A percentile compares a stretch with the other conserved stretches of the same genome.
Conservation (phyloP, 2,113 vertebrate species). For the Mustelus asterias region DNA sequence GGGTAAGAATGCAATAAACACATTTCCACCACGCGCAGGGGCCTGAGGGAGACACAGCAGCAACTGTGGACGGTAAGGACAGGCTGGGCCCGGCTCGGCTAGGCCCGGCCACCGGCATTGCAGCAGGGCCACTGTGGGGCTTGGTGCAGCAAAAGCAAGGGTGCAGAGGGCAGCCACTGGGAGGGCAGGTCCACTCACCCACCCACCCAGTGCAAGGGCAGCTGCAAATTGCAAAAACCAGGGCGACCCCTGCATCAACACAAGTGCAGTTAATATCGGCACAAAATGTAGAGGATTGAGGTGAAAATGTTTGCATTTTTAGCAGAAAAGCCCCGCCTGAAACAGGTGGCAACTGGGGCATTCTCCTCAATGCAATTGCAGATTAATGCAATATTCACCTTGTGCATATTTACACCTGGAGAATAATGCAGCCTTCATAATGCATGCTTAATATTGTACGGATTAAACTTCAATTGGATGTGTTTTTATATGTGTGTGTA, state of each 20-base stretch:
- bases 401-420: neutral
- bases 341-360: neutral
- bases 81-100: neutral
- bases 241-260: neutral
- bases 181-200: neutral
- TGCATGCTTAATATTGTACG: neutral
- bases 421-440: neutral
- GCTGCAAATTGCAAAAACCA: neutral
- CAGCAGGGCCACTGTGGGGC: neutral
- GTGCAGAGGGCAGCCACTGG: neutral
- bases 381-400: neutral
- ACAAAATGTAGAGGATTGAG: neutral
- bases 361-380: neutral
- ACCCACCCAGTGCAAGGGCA: neutral
- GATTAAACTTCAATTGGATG: neutral
- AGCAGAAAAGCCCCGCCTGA: neutral
- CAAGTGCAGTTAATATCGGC: neutral
- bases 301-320: neutral
- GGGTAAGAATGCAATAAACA: neutral
- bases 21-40: neutral
- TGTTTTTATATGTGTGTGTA: too few relatives aligned
- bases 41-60: too few relatives aligned
- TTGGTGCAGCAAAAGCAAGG: neutral
- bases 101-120: neutral
- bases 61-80: neutral